Percentiles rank a stretch among this genome's conserved stretches.
Evolutionary conservation across 2,113 vertebrate genomes (phyloP).

Genomic region (Gallinago undulata): DNA sequence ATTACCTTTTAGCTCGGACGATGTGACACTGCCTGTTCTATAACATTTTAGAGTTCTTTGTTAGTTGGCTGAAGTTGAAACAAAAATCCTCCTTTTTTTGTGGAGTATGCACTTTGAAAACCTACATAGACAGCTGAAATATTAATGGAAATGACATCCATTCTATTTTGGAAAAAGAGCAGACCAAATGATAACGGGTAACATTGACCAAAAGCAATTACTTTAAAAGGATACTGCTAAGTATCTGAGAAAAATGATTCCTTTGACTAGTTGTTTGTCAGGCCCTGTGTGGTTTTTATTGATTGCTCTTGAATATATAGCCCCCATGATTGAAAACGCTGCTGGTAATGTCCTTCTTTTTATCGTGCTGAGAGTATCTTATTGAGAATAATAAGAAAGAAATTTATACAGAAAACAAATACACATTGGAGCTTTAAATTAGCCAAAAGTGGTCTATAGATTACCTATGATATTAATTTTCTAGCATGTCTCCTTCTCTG

Average conservation of each 20-base stretch:
- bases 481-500: background rate
- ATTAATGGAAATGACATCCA: conserved; percentile 65
- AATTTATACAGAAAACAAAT: conserved; percentile 80
- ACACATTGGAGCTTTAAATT: conserved; percentile 55
- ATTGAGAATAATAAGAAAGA: conserved; percentile 79
- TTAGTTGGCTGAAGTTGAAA: conserved; percentile 37
- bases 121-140: conserved; percentile 54
- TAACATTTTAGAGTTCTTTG: background rate
- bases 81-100: background rate
- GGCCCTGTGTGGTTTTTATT: conserved; percentile 86
- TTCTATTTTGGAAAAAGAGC: conserved; percentile 74
- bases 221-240: conserved; percentile 93
- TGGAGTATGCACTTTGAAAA: conserved; percentile 50
- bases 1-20: background rate
- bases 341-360: conserved; percentile 81
- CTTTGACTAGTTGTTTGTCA: conserved; percentile 87
- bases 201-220: conserved; percentile 92
- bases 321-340: conserved; percentile 85
- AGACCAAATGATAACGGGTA: conserved; percentile 88
- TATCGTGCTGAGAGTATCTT: conserved; percentile 64
- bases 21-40: background rate
- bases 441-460: conserved; percentile 53
- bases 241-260: conserved; percentile 91
- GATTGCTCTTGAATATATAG: conserved; percentile 91
- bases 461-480: conserved; percentile 70